Conservation (phyloP, 2,113 vertebrate genomes). For the Perognathus longimembris region DNA sequence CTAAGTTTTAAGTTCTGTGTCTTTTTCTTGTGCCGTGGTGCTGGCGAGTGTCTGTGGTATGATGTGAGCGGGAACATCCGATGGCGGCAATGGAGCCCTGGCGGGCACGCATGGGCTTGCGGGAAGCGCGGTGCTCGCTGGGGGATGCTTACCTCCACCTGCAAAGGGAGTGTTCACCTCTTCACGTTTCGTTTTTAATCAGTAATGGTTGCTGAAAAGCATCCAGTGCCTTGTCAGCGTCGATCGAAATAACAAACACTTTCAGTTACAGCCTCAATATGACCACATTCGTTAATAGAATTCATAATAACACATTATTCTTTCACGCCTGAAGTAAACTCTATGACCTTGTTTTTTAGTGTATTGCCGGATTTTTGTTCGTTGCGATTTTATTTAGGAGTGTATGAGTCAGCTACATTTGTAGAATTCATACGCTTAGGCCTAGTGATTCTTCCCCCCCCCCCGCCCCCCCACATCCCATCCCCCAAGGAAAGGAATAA, state of each 20-base stretch:
- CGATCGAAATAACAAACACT: background rate
- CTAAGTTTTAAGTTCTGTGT: background rate
- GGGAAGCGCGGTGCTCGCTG: background rate
- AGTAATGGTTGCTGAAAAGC: background rate
- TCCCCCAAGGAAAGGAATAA: background rate
- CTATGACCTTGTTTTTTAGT: background rate
- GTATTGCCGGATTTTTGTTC: background rate
- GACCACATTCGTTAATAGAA: background rate
- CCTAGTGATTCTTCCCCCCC: background rate
- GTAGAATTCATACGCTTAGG: background rate
- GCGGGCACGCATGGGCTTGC: background rate
- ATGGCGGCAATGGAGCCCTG: background rate
- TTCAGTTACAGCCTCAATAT: background rate
- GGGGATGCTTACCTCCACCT: background rate
- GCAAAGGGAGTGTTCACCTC: background rate
- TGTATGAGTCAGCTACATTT: background rate
- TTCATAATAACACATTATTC: background rate
- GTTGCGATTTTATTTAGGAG: background rate
- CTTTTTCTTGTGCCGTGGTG: background rate
- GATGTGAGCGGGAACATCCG: no score
- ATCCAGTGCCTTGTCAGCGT: background rate
- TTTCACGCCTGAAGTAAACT: background rate
- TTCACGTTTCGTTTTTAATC: constrained; percentile 27
- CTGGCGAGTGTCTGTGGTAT: background rate
- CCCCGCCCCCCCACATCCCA: no score